Percentiles rank a stretch among this genome's conserved stretches.
Conservation (phyloP, 2,113 vertebrate species). For the Barbus barbus region DNA sequence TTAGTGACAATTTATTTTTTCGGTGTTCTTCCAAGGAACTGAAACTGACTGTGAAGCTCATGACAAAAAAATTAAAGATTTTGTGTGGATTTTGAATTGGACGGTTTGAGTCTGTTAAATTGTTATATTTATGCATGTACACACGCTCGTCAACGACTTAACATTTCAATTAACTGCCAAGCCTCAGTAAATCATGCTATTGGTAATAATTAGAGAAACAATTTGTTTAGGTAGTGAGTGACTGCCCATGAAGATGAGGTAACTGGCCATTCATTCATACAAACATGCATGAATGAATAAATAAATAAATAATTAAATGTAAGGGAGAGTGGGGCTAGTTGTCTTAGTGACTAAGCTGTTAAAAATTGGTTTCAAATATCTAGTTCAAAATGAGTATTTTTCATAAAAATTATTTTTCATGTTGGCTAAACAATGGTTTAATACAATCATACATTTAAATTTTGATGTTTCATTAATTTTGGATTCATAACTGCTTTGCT, state of each 20-base stretch:
- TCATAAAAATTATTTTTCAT: neutral
- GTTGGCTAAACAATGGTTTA: neutral
- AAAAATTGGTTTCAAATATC: neutral
- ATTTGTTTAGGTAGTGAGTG: neutral
- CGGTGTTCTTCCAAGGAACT: neutral
- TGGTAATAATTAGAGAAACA: neutral
- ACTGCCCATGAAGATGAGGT: neutral
- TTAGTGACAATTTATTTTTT: conserved; percentile 3
- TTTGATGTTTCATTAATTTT: neutral
- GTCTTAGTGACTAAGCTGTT: neutral
- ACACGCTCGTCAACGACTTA: conserved; percentile 28
- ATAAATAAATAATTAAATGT: neutral
- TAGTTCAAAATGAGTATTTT: neutral
- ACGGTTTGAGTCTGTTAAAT: conserved; percentile 19
- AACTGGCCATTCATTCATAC: neutral
- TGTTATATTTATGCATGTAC: conserved; percentile 42
- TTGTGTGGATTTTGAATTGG: neutral
- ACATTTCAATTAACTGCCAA: conserved; percentile 30
- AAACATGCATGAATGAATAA: neutral
- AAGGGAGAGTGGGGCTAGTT: neutral
- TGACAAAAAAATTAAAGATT: neutral
- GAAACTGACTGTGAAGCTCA: neutral
- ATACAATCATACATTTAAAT: neutral
- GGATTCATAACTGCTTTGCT: neutral
- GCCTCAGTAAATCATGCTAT: conserved; percentile 1